phyloP scores from a whole-genome alignment of 2,888 invertebrate genomes.

The Dimorphilus gyrociliatus region DNA sequence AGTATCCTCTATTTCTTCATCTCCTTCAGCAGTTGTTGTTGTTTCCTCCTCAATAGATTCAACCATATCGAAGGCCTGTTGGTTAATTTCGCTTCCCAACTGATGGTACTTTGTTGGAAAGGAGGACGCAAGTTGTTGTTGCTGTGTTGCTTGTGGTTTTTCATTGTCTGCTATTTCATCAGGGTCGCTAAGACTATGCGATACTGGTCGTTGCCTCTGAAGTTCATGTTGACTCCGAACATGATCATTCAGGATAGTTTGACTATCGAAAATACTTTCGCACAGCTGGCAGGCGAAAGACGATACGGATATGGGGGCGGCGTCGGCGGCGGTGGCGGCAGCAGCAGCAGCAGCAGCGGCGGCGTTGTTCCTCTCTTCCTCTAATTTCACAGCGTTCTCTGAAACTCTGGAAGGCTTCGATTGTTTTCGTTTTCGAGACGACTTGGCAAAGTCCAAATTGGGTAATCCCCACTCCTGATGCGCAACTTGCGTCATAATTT shows the following conservation, averaged over 20 bases:
- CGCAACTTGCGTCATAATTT: no score
- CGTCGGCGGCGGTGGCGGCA: constrained; percentile 10
- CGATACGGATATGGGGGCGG: no score
- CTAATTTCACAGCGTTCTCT: constrained; percentile 2
- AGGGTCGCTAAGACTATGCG: no score
- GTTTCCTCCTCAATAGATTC: not conserved
- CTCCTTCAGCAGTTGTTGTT: not conserved
- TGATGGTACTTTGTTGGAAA: constrained; percentile 49
- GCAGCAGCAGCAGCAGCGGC: constrained; percentile 8
- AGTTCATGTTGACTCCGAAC: constrained; percentile 4
- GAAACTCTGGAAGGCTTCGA: constrained; percentile 22
- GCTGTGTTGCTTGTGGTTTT: no score
- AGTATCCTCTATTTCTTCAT: not conserved
- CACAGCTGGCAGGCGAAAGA: constrained; percentile 8
- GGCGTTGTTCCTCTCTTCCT: not conserved
- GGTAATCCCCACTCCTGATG: no score
- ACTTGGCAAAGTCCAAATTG: no score
- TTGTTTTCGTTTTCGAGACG: constrained; percentile 28
- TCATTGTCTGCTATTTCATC: no score
- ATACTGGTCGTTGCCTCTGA: no score
- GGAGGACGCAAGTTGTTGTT: no score
- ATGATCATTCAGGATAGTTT: constrained; percentile 6
- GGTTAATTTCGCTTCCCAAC: constrained; percentile 58
- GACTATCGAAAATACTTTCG: constrained; percentile 4
- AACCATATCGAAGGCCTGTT: constrained; percentile 8